Evolutionary conservation across 1,140 invertebrate genomes (phyloP).

Genomic region (Phymorhynchus buccinoides): DNA sequence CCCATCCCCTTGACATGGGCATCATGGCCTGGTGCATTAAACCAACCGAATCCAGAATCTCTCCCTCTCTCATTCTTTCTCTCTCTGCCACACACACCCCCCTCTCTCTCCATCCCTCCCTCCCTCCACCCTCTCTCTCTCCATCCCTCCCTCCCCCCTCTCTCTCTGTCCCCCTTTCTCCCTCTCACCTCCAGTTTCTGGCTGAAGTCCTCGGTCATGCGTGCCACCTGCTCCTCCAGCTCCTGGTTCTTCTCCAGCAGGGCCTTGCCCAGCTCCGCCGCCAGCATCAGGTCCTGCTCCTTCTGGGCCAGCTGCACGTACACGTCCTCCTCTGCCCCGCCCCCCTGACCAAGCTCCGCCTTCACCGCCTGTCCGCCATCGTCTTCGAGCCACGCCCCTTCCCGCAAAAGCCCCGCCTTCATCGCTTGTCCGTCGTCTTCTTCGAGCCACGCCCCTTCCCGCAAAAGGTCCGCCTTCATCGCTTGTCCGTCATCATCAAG

Average conservation of each 20-base stretch:
- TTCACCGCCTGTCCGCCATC: slow-evolving; percentile 73
- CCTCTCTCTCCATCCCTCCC: background rate
- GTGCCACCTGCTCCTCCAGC: slow-evolving; percentile 85
- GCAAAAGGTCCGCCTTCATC: slow-evolving; percentile 75
- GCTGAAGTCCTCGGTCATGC: slow-evolving; percentile 89
- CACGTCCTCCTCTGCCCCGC: slow-evolving; percentile 77
- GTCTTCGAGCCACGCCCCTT: slow-evolving; percentile 77
- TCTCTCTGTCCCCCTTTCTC: background rate
- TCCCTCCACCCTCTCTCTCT: too few species aligned
- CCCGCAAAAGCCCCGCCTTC: slow-evolving; percentile 82
- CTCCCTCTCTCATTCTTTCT: too few species aligned
- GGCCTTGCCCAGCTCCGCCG: slow-evolving; percentile 95
- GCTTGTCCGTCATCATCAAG: too few species aligned
- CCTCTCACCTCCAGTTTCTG: slow-evolving; percentile 90
- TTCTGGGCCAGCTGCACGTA: slow-evolving; percentile 88
- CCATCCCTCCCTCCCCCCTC: background rate
- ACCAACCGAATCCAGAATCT: too few species aligned
- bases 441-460: slow-evolving; percentile 77
- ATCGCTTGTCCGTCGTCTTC: slow-evolving; percentile 78
- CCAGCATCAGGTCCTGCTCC: slow-evolving; percentile 91
- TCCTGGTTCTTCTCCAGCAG: slow-evolving; percentile 95
- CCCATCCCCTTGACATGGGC: too few species aligned
- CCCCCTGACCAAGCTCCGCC: slow-evolving; percentile 88
- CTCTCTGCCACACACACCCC: too few species aligned
- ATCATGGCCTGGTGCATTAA: too few species aligned